Base-by-base conservation (phyloP, 2,888 invertebrate species). In the Cepaea hortensis region DNA sequence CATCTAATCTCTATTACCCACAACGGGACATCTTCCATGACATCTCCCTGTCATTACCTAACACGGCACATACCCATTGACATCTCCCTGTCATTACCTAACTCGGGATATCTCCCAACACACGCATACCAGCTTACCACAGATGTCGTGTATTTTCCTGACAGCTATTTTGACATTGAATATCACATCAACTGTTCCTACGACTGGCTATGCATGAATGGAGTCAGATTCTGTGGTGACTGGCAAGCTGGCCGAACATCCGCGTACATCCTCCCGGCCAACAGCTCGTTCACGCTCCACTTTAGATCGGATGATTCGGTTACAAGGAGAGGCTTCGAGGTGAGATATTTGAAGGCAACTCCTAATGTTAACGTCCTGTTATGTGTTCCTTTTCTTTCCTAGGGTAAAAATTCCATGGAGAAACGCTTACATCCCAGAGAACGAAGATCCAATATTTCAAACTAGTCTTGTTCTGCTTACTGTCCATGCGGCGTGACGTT, bases 211-310 rank as follows among this genome's bases (percentile, higher is more conserved):
- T 68, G 68, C 20, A 62, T 81, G 35, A 7, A 81, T 23, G 80
- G 80, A 11, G 80, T 81, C 23, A 62, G 23, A 62, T 81, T 81
- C 62, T 81, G 80, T 11, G 80, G 80, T 11, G 23, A 62, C 62
- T 81, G 80, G 80, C 23, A n/a, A 15, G 9, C 80, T 11, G 23
- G 35, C 3, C n/a, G 35, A 62, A 62, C 23, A 11, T 81, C n/a
- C 23, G 62, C 23, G 13, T 62, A 81, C 80, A 61, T 81, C 18
- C 61, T 81, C 11, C 80, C 80, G 6, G 23, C 80, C 18, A 0
- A 23, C 62, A 81, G 65, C 11, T 15, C 62, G 5, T 81, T 81
- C 13, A 81, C 80, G 11, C 35, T 81, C 3, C 23, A 62, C 80
- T 62, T 81, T 23, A 62, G 0, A n/a, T 23, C 80, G 4, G 80